phyloP scores from a whole-genome alignment of 2,797 vertebrate genomes.

The Eupleurogrammus muticus region DNA sequence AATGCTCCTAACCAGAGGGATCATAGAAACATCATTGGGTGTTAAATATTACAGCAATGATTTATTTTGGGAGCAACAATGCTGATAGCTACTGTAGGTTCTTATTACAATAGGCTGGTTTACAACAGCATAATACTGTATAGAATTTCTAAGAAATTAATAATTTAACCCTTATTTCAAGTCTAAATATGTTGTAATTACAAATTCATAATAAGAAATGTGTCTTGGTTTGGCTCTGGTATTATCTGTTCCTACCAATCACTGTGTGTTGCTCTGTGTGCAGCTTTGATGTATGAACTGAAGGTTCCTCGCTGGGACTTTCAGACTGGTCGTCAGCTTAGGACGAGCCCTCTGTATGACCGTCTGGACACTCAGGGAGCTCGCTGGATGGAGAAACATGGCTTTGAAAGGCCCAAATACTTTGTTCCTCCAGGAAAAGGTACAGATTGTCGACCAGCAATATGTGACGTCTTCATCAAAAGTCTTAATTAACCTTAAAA shows the following conservation, averaged over 20 bases:
- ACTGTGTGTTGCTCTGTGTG: constrained; percentile 19
- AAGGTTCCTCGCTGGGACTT: constrained; percentile 99
- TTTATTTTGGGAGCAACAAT: background rate
- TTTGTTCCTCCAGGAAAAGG: constrained; percentile 95
- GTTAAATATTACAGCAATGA: background rate
- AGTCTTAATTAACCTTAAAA: background rate
- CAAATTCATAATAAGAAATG: background rate
- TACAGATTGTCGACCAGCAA: constrained; percentile 61
- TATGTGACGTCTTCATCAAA: background rate
- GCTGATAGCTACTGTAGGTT: background rate
- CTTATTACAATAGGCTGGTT: background rate
- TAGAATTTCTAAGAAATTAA: background rate
- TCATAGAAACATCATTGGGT: background rate
- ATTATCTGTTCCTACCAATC: background rate
- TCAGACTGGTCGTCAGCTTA: constrained; percentile 95
- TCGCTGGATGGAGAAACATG: constrained; percentile 99
- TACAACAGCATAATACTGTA: background rate
- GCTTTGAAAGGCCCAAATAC: constrained; percentile 97
- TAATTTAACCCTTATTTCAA: background rate
- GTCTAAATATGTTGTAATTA: background rate
- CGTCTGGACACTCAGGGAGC: constrained; percentile 96
- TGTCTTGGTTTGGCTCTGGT: background rate
- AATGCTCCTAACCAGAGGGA: background rate
- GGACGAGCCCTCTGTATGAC: constrained; percentile 96
- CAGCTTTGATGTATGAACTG: constrained; percentile 94